Evolutionary conservation across 2,797 vertebrate species (phyloP).

Genomic region (Vipera latastei): DNA sequence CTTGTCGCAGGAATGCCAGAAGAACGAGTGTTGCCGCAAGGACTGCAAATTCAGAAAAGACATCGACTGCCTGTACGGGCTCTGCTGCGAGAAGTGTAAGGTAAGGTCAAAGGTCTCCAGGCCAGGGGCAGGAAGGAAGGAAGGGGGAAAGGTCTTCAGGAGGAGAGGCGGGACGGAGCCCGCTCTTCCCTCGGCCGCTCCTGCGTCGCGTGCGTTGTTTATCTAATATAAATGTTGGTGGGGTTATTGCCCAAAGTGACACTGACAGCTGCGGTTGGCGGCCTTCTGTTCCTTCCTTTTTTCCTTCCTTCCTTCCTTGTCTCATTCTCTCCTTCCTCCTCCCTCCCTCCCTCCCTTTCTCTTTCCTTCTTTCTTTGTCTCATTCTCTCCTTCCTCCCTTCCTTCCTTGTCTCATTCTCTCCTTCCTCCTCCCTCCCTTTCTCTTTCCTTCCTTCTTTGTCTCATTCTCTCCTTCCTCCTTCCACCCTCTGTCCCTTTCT

Average conservation of each 20-base stretch:
- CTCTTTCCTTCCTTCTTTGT: too few species aligned
- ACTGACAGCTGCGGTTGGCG: too few species aligned
- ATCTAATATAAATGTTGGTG: neutral
- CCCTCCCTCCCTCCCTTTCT: neutral
- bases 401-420: too few species aligned
- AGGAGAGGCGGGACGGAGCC: neutral
- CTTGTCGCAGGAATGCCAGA: neutral
- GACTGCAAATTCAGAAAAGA: neutral
- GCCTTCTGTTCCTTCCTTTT: too few species aligned
- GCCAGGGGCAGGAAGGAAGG: neutral
- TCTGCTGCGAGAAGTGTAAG: conserved; percentile 17
- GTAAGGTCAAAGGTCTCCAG: neutral
- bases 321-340: too few species aligned
- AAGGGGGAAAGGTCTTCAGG: neutral
- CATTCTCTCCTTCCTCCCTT: too few species aligned
- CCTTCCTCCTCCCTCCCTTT: too few species aligned
- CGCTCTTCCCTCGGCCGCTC: neutral
- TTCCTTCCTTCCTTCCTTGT: neutral
- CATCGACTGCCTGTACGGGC: conserved; percentile 11
- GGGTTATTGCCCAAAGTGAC: too few species aligned
- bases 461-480: neutral
- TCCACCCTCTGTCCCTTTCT: too few species aligned
- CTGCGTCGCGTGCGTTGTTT: neutral
- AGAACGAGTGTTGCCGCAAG: neutral
- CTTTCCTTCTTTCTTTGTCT: too few species aligned